Percentiles rank a stretch among this genome's conserved stretches.
phyloP scores from a whole-genome alignment of 2,888 invertebrate species.

The Drosophila infuscata region DNA sequence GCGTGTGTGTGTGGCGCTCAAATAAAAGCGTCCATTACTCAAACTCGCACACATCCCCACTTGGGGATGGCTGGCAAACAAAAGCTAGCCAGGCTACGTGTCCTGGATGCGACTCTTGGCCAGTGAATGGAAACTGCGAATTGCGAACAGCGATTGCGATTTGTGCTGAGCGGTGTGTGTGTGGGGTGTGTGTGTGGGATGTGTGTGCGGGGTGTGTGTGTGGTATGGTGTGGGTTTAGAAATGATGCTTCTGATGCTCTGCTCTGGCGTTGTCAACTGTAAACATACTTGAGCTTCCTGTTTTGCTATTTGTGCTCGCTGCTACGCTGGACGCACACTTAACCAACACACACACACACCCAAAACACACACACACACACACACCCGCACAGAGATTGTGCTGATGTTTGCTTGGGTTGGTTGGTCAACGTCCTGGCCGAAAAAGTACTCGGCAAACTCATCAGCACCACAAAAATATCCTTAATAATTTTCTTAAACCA shows the following conservation, averaged over 20 bases:
- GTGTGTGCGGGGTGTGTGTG: neutral
- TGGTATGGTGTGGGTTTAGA: neutral
- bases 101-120: constrained; percentile 46
- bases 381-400: constrained; percentile 23
- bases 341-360: constrained; percentile 40
- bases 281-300: constrained; percentile 79
- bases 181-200: neutral
- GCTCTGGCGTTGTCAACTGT: constrained; percentile 78
- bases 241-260: constrained; percentile 11
- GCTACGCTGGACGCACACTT: constrained; percentile 49
- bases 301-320: constrained; percentile 75
- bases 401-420: constrained; percentile 54
- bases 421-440: constrained; percentile 46
- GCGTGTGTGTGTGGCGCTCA: constrained; percentile 56
- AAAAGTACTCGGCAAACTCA: constrained; percentile 81
- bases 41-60: constrained; percentile 54
- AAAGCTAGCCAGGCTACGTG: constrained; percentile 59
- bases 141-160: constrained; percentile 16
- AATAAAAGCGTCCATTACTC: constrained; percentile 82
- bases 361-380: constrained; percentile 12
- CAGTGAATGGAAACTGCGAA: constrained; percentile 27
- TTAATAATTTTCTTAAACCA: constrained; percentile 83
- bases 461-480: constrained; percentile 83
- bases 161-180: neutral
- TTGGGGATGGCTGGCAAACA: constrained; percentile 52